Conservation (phyloP, 2,888 invertebrate species). For the Cremastinae sp. region DNA sequence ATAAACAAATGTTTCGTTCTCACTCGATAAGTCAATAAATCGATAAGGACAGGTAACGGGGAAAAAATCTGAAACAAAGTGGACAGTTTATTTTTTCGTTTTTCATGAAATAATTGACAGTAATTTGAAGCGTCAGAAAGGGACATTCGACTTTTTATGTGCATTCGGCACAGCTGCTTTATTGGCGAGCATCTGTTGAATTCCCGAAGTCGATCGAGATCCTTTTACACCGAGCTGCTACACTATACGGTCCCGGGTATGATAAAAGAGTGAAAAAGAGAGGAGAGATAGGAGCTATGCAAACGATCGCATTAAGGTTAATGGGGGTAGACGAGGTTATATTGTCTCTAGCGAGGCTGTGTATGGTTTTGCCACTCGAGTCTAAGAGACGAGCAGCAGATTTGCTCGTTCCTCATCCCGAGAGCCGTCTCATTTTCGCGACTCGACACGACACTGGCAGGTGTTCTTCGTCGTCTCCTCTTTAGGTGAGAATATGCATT, state of each 20-base stretch:
- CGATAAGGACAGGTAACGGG: too few species aligned
- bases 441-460: slow-evolving; percentile 55
- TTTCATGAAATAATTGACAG: not conserved
- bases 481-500: slow-evolving; percentile 48
- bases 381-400: slow-evolving; percentile 52
- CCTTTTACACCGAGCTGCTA: slow-evolving; percentile 12
- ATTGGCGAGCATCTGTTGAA: slow-evolving; percentile 11
- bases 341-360: slow-evolving; percentile 35
- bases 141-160: not conserved
- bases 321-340: slow-evolving; percentile 47
- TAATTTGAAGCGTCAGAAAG: not conserved
- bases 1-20: too few species aligned
- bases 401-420: slow-evolving; percentile 39
- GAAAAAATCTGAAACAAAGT: too few species aligned
- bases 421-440: slow-evolving; percentile 34
- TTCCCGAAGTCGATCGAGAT: not conserved
- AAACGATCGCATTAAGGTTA: slow-evolving; percentile 61
- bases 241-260: slow-evolving; percentile 24
- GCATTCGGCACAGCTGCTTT: slow-evolving; percentile 16
- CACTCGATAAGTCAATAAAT: too few species aligned
- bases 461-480: slow-evolving; percentile 39
- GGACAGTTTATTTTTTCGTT: too few species aligned
- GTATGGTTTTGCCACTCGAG: slow-evolving; percentile 49
- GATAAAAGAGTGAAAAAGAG: slow-evolving; percentile 35
- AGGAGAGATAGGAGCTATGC: slow-evolving; percentile 27